Conservation (phyloP, 1,140 invertebrate genomes). For the Drosophila pachea region DNA sequence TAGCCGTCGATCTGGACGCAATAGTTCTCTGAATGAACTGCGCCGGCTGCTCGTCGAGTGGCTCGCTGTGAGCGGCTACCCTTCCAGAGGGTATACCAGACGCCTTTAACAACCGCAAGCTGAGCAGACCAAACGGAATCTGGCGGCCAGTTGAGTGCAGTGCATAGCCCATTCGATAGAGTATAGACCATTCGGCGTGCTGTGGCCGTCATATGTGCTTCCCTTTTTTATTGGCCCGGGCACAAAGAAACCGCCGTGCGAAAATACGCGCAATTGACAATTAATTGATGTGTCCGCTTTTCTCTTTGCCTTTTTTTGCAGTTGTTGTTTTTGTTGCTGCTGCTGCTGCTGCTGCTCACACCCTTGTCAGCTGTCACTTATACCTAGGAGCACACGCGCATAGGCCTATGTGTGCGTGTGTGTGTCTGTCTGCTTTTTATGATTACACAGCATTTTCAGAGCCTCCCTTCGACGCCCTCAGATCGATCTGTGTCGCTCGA, state of each 20-base stretch:
- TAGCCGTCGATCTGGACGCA: constrained; percentile 7
- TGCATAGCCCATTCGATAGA: not conserved
- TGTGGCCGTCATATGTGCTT: constrained; percentile 4
- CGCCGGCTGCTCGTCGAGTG: constrained; percentile 26
- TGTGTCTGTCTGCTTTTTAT: constrained; percentile 34
- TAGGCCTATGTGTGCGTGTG: constrained; percentile 1
- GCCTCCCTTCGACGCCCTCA: constrained; percentile 14
- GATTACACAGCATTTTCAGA: constrained; percentile 47
- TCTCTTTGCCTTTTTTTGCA: constrained; percentile 31
- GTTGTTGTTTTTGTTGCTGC: constrained; percentile 23
- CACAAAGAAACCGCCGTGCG: constrained; percentile 74
- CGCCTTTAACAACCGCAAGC: not conserved
- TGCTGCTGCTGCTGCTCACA: constrained; percentile 57
- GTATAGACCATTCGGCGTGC: not conserved
- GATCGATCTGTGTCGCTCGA: constrained; percentile 38
- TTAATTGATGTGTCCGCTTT: constrained; percentile 76
- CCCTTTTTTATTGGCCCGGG: constrained; percentile 13
- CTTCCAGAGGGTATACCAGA: not conserved
- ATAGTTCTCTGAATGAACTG: constrained; percentile 63
- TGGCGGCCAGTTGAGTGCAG: too few relatives aligned
- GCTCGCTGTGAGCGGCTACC: not conserved
- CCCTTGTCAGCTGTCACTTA: constrained; percentile 76
- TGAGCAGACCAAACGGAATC: too few relatives aligned
- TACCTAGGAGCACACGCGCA: not conserved
- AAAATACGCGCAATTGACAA: constrained; percentile 77